Evolutionary conservation across 2,113 vertebrate species (phyloP), one percentile per base, ranked within the genome.

Genomic region (Dicerorhinus sumatrensis): DNA sequence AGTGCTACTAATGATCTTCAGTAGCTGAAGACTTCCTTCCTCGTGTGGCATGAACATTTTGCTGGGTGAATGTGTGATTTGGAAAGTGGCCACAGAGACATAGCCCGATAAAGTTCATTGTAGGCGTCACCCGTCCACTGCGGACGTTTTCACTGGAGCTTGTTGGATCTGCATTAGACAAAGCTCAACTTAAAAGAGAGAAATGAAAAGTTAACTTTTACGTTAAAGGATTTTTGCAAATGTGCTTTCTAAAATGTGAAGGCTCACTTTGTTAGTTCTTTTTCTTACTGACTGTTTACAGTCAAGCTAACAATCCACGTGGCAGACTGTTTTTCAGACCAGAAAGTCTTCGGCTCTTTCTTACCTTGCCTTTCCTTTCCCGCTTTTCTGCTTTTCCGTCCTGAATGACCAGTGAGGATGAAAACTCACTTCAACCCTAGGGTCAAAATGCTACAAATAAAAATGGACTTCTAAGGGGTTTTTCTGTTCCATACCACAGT

Each of bases 21-120:
- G 98, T 97, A 98, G 98, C 97, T 94, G 96, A 98, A 98, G 97
- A 98, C 98, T 99, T 99, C 98, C 98, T 99, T 98, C 98, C 98
- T 98, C 97, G 31, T 97, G 97, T 96, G 96, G 97, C 98, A 92
- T 69, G 94, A 86, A 27, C 82, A 91, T 97, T 95, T 98, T 93
- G 48, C 90, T 96, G 86, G 20, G 39, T 95, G 98, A 98, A 97
- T 82, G 93, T 94, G 83, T 91, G 39, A 98, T 98, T 98, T 96
- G 92, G 97, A 97, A 84, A 79, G 94, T 85, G 85, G 86, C 98
- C 96, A 48, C 79, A n/a, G 97, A 97, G 97, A 80, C 97, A 81
- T 89, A 96, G 79, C 76, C 91, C 17, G 6, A 97, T 91, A 42
- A 76, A 89, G 96, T 86, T 17, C 42, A 89, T 70, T 80, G 81